phyloP scores from a whole-genome alignment of 2,113 vertebrate genomes.

The Octodon degus region DNA sequence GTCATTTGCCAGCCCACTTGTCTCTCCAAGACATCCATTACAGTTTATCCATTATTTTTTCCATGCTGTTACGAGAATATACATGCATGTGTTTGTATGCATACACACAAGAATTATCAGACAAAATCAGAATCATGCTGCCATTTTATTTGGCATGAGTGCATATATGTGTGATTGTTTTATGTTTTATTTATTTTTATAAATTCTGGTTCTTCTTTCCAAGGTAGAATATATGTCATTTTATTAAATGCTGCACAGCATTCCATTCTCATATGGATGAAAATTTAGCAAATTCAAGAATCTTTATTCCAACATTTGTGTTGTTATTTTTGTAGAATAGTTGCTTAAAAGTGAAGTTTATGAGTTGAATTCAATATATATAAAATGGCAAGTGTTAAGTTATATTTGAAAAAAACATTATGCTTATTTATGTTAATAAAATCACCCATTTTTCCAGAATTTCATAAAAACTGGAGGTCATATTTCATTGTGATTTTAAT shows the following conservation, averaged over 20 bases:
- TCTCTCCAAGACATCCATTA: fast-evolving
- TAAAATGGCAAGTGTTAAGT: neutral
- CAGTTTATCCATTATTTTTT: neutral
- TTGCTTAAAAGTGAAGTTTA: neutral
- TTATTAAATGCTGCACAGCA: neutral
- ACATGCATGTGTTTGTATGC: neutral
- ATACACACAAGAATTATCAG: neutral
- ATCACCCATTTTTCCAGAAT: neutral
- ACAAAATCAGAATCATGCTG: neutral
- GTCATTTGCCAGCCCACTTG: neutral
- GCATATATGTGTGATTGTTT: neutral
- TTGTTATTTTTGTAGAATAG: neutral
- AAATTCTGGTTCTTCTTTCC: neutral
- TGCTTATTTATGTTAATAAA: neutral
- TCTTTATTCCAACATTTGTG: neutral
- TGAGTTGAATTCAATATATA: neutral
- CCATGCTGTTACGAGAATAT: neutral
- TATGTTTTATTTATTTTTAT: neutral
- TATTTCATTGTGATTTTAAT: neutral
- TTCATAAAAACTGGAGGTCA: neutral
- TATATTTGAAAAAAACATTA: neutral
- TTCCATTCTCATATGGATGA: neutral
- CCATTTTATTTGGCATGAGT: neutral
- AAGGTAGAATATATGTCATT: neutral
- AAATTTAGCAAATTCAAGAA: neutral